These are phyloP conservation scores for Lepidonotus clava DNA, from an alignment of 2,888 invertebrate genomes.

Conservation along the genomic window DNA sequence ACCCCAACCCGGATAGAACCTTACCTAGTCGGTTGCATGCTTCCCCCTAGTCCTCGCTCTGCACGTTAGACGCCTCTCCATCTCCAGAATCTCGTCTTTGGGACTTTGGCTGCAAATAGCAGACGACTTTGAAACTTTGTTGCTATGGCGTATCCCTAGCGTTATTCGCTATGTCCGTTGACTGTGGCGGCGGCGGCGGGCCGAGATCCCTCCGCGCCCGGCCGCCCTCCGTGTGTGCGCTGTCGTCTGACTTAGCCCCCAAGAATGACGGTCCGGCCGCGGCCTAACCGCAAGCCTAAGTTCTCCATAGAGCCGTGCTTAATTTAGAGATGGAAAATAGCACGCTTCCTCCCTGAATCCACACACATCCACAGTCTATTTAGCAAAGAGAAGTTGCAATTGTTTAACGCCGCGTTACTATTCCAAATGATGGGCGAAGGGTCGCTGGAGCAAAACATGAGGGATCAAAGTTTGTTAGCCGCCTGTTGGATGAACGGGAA, in stretches of 20 bases:
- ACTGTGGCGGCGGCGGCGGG: not conserved
- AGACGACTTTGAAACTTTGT: no score
- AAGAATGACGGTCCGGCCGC: conserved; percentile 4
- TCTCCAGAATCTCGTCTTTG: no score
- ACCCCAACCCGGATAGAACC: not conserved
- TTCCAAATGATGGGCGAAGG: no score
- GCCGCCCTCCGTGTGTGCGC: not conserved
- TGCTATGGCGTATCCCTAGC: no score
- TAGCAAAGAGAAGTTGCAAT: not conserved
- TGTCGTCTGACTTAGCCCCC: not conserved
- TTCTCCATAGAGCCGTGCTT: not conserved
- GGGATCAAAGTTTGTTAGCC: no score
- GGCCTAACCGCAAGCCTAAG: conserved; percentile 23
- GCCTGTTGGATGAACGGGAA: no score
- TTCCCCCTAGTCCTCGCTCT: not conserved
- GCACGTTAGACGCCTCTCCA: not conserved
- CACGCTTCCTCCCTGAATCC: not conserved
- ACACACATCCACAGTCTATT: not conserved
- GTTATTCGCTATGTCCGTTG: no score
- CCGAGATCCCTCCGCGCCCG: not conserved
- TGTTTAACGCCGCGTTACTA: no score
- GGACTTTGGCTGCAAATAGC: no score
- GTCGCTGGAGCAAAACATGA: no score
- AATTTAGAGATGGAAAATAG: conserved; percentile 8
- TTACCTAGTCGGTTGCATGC: conserved; percentile 10